Base-by-base conservation (phyloP, 2,888 invertebrate species). In the Cosmia trapezina region DNA sequence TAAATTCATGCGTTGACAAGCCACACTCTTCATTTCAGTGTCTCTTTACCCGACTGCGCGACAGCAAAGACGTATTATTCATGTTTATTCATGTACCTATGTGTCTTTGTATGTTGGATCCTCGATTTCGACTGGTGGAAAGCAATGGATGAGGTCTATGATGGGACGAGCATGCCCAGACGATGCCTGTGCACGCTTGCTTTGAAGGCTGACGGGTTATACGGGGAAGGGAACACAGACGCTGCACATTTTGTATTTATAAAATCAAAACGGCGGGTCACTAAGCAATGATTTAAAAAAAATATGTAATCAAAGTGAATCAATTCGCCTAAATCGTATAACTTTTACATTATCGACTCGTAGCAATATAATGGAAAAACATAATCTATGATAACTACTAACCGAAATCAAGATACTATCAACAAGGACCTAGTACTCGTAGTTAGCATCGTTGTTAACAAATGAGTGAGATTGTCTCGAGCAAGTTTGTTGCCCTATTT, bases 401-500 rank as follows among this genome's bases (percentile, higher is more conserved):
- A 45, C 14, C 47, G 14, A 65, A 22, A 76, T 66, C 54, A 66
- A 56, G 47, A 66, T 19, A n/a, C 4, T 49, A 49, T 49, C 43
- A 76, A 66, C 14, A 9, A 73, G 22, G 4, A 22, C 47, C 37
- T 57, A 56, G n/a, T n/a, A n/a, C n/a, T n/a, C n/a, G n/a, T n/a
- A n/a, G 14, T 43, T 41, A 57, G 56, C 9, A 19, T 12, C 12
- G 19, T 41, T 47, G 33, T 49, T 67, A 51, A 63, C 66, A 74
- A 73, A 64, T 64, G 12, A 80, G 28, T 41, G 45, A 43, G 19
- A 54, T 54, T 59, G 45, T 63, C 57, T 67, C 17, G 33, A n/a
- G 6, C 37, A 66, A 65, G 59, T 60, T 60, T 49, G 22, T 19
- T 57, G 43, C 19, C 61, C 62, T 60, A 74, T 66, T 66, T 74